A percentile compares a stretch with the other conserved stretches of the same genome.
Evolutionary conservation across 2,888 invertebrate genomes (phyloP).

Genomic region (Phortica okadai): DNA sequence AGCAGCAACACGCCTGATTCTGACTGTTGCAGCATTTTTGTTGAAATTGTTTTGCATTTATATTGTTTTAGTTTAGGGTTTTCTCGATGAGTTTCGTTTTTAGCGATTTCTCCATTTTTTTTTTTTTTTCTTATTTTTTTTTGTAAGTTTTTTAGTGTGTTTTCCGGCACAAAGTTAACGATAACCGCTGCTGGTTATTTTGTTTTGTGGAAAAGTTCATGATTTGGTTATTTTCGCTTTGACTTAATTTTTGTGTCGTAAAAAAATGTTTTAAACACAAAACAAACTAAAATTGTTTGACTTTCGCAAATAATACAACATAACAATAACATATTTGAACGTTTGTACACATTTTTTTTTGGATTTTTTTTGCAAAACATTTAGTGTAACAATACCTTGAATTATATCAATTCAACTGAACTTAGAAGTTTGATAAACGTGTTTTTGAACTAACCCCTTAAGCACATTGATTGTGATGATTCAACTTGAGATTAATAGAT

Average conservation of each 20-base stretch:
- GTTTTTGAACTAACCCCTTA: too few species aligned
- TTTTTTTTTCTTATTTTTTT: neutral
- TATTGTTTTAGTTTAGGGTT: constrained; percentile 6
- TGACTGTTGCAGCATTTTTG: constrained; percentile 12
- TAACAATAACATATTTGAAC: too few species aligned
- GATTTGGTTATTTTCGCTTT: neutral
- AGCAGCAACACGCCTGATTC: neutral
- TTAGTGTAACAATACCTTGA: too few species aligned
- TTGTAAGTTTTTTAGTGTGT: neutral
- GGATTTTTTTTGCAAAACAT: too few species aligned
- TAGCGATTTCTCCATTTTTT: neutral
- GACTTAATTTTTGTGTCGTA: neutral
- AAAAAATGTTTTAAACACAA: neutral
- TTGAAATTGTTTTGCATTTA: constrained; percentile 14
- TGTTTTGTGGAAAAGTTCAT: neutral
- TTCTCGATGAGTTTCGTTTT: neutral
- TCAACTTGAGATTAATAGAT: too few species aligned
- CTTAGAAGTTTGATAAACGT: too few species aligned
- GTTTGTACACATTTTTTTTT: too few species aligned
- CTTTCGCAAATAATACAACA: neutral
- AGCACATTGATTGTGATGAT: too few species aligned
- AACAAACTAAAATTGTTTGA: neutral
- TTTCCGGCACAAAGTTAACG: neutral
- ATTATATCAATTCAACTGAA: too few species aligned
- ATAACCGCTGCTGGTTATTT: constrained; percentile 11